Conservation (phyloP, 64 coral and sea anemone genomes). For the Astreopora myriophthalma region DNA sequence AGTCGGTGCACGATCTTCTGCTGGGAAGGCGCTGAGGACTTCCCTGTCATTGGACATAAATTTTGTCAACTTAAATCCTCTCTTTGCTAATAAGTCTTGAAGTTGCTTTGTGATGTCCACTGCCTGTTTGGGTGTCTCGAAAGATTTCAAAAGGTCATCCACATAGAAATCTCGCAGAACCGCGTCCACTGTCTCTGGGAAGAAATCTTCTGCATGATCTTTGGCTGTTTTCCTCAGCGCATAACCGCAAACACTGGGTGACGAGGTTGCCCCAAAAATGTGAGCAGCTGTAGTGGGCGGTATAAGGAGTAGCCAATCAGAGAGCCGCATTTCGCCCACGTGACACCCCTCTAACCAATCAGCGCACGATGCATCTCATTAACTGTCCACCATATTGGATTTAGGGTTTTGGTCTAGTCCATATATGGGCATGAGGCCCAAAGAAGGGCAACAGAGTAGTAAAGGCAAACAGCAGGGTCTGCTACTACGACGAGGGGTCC, state of each 20-base stretch:
- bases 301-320: no score
- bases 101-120: conserved; percentile 41
- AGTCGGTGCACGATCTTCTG: conserved; percentile 42
- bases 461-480: no score
- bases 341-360: no score
- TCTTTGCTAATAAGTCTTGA: conserved; percentile 11
- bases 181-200: not conserved
- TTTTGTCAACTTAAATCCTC: conserved; percentile 64
- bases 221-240: not conserved
- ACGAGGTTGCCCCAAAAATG: conserved; percentile 58
- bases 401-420: no score
- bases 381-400: no score
- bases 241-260: conserved; percentile 58
- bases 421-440: no score
- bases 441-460: no score
- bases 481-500: no score
- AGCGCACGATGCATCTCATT: no score
- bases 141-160: conserved; percentile 61
- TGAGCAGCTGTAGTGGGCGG: no score
- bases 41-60: conserved; percentile 43
- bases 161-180: conserved; percentile 46
- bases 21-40: conserved; percentile 35
- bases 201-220: no score
- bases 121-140: conserved; percentile 36
- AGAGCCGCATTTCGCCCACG: no score